Base-by-base conservation (phyloP, 2,888 invertebrate species). In the Caenorhabditis sp. region DNA sequence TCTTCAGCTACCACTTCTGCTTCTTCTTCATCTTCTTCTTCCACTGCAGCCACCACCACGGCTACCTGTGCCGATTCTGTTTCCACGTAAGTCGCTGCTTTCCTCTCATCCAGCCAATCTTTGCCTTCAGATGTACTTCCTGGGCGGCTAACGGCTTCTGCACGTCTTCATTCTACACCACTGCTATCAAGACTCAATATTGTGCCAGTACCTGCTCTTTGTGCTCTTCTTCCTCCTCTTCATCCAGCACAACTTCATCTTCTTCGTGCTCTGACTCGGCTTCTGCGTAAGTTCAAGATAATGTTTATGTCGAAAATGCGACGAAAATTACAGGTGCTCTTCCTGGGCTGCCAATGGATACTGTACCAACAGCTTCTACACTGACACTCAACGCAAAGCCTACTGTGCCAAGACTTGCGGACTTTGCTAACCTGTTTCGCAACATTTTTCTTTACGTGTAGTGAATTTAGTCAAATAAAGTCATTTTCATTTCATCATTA, bases 301-400 rank as follows among this genome's bases (percentile, higher is more conserved):
- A n/a, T n/a, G n/a, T n/a, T n/a, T n/a, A n/a, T n/a, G n/a, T n/a
- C n/a, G n/a, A n/a, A n/a, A n/a, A n/a, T n/a, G n/a, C n/a, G n/a
- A n/a, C n/a, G n/a, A n/a, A n/a, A n/a, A n/a, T 22, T 59, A 5
- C 24, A 46, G 50, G n/a, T 66, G 71, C 46, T 45, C 71, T 3
- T 43, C 61, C 4, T 71, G 71, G 71, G 55, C 55, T 24, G 61
- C 70, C 39, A 70, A 55, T 32, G 71, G 61, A 4, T 71, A 61
- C 46, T 71, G 71, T 20, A 71, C 61, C 39, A 71, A 71, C 30
- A 56, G 48, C 17, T 71, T 71, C 55, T 71, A 61, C 55, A 71
- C 70, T 15, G 55, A 71, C 27, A 59, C 61, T 35, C 46, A 71
- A 43, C 39, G 70, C n/a, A 46, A 39, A 27, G 20, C 39, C n/a